phyloP scores from a whole-genome alignment of 2,113 vertebrate species.

The Procapra przewalskii region DNA sequence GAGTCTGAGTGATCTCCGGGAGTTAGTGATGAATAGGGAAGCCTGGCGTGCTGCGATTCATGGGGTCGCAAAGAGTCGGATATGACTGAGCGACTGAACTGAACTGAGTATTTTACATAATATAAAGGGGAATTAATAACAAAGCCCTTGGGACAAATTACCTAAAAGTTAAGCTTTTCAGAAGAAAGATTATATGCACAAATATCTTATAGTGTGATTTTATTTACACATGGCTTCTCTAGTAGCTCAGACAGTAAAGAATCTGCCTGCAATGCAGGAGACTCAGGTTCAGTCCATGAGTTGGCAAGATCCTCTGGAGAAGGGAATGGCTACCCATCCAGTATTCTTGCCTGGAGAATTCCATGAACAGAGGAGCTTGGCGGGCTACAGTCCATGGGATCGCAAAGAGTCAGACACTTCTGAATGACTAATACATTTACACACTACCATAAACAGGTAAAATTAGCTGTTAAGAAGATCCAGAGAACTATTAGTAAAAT shows the following conservation, averaged over 20 bases:
- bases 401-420: neutral
- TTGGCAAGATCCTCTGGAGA: neutral
- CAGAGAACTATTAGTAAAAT: neutral
- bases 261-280: neutral
- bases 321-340: neutral
- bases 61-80: too few relatives aligned
- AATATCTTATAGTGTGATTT: neutral
- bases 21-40: too few relatives aligned
- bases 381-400: fast-evolving
- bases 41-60: too few relatives aligned
- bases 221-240: neutral
- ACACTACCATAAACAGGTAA: neutral
- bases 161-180: neutral
- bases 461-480: neutral
- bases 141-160: neutral
- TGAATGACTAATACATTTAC: fast-evolving
- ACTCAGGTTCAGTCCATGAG: neutral
- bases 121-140: neutral
- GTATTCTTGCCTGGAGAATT: neutral
- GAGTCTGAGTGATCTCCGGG: too few relatives aligned
- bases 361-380: neutral
- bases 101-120: neutral
- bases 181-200: neutral
- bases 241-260: neutral
- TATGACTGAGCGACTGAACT: fast-evolving